Conservation (phyloP, 2,113 vertebrate genomes). For the Tautogolabrus adspersus region DNA sequence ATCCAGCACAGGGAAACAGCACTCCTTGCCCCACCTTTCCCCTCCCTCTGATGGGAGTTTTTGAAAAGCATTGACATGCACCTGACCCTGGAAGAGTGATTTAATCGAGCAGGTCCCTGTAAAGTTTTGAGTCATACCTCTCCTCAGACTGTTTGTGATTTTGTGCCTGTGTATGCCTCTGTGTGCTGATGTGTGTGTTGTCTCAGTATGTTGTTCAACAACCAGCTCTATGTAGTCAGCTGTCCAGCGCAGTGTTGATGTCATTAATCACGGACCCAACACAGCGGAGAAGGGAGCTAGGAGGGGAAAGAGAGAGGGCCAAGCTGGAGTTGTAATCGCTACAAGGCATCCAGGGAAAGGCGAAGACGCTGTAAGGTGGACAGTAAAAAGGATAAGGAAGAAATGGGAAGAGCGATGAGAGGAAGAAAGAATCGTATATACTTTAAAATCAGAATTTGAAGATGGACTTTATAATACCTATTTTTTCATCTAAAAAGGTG, state of each 20-base stretch:
- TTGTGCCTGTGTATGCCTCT: constrained; percentile 1
- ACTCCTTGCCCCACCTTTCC: neutral
- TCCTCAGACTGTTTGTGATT: constrained; percentile 48
- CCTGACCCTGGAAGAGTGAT: constrained; percentile 64
- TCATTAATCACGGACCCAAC: constrained; percentile 80
- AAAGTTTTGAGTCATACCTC: constrained; percentile 46
- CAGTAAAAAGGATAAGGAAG: constrained; percentile 32
- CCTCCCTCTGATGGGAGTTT: constrained; percentile 25
- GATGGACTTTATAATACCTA: no score
- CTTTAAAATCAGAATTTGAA: no score
- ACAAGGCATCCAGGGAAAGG: constrained; percentile 44
- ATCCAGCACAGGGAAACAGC: constrained; percentile 6
- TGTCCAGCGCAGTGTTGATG: constrained; percentile 70
- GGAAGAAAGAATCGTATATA: neutral
- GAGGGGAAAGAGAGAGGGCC: constrained; percentile 23
- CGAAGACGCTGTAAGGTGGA: constrained; percentile 28
- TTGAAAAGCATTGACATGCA: constrained; percentile 49
- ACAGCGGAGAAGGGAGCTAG: constrained; percentile 46
- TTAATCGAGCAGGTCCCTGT: constrained; percentile 54
- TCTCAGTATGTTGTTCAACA: constrained; percentile 77
- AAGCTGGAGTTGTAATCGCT: constrained; percentile 64
- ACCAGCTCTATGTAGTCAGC: constrained; percentile 75
- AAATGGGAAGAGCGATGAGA: neutral
- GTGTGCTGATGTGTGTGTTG: constrained; percentile 29
- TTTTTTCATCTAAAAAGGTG: no score